These are phyloP conservation scores for Pectinophora gossypiella DNA, from an alignment of 1,140 invertebrate genomes.

Conservation along the genomic window DNA sequence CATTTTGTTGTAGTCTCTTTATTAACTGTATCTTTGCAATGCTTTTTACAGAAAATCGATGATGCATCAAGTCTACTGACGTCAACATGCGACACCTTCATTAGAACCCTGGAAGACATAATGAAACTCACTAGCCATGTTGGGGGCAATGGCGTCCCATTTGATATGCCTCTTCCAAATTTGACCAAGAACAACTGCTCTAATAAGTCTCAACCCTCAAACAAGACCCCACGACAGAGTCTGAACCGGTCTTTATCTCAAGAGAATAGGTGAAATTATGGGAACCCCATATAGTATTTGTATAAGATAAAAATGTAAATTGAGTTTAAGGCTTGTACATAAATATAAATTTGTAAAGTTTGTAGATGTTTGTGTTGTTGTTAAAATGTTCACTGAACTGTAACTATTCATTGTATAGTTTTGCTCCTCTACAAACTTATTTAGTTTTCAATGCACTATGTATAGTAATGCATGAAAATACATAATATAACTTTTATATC, in stretches of 20 bases:
- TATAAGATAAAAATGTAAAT: too few relatives aligned
- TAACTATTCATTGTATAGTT: too few relatives aligned
- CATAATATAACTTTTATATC: too few relatives aligned
- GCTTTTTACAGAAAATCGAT: conserved; percentile 83
- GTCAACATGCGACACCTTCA: conserved; percentile 90
- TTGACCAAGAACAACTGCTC: conserved; percentile 39
- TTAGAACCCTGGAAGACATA: conserved; percentile 87
- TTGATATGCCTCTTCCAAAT: conserved; percentile 52
- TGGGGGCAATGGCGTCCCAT: conserved; percentile 26
- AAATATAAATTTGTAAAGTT: too few relatives aligned
- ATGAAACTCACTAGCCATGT: conserved; percentile 79
- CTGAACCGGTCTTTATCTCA: conserved; percentile 54
- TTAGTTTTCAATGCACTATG: too few relatives aligned
- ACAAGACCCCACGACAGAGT: conserved; percentile 40
- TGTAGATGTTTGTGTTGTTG: too few relatives aligned
- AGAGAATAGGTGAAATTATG: conserved; percentile 61
- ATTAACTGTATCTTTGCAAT: conserved; percentile 16
- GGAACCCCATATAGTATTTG: too few relatives aligned
- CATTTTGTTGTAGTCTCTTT: not conserved
- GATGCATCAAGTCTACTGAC: conserved; percentile 84
- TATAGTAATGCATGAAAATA: too few relatives aligned
- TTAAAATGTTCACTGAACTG: too few relatives aligned
- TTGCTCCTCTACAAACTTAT: too few relatives aligned
- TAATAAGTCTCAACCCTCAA: conserved; percentile 24
- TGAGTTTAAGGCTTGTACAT: too few relatives aligned